Evolutionary conservation across 2,797 vertebrate genomes (phyloP).

Genomic region (Silurus lanzhouensis): DNA sequence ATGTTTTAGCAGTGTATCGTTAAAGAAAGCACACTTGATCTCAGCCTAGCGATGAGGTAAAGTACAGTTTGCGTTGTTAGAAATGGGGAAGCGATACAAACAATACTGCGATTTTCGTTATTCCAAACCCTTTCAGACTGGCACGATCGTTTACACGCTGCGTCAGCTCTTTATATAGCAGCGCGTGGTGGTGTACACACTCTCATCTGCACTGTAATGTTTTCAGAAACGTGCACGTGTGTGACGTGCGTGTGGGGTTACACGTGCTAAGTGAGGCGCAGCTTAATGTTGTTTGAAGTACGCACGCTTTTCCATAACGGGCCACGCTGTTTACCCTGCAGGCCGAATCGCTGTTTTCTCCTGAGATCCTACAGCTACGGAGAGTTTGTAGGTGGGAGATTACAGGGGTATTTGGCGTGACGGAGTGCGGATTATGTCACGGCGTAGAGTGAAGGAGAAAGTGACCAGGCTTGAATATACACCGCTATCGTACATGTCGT

Average conservation of each 20-base stretch:
- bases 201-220: not conserved
- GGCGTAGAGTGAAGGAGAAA: not conserved
- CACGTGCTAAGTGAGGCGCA: not conserved
- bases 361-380: not conserved
- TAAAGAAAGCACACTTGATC: not conserved
- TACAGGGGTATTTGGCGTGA: not conserved
- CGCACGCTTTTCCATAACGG: conserved; percentile 14
- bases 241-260: not conserved
- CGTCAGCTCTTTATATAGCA: not conserved
- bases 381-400: conserved; percentile 15
- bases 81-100: not conserved
- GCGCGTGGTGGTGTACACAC: not conserved
- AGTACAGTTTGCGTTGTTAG: not conserved
- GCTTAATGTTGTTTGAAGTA: not conserved
- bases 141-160: not conserved
- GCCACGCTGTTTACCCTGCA: conserved; percentile 19
- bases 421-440: conserved; percentile 8
- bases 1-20: no score
- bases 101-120: not conserved
- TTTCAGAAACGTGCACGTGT: not conserved
- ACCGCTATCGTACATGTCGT: not conserved
- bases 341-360: conserved; percentile 5
- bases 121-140: not conserved
- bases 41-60: not conserved
- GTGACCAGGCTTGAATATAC: not conserved